These are phyloP conservation scores for Zoanthus solanderi DNA, from an alignment of 92 coral and sea anemone species.

Conservation along the genomic window DNA sequence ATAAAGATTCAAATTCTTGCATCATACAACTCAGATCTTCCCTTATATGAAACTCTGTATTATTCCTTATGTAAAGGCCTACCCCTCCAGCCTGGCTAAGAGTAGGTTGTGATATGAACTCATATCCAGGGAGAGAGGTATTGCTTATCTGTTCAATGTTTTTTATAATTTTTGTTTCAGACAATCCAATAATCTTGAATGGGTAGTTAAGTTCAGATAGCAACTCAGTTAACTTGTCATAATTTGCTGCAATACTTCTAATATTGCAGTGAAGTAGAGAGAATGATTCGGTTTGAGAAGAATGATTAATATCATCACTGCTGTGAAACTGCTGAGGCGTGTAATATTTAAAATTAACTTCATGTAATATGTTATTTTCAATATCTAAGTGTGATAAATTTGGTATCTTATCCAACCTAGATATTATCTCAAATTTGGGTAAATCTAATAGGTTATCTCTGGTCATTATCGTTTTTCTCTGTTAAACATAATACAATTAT, in stretches of 20 bases:
- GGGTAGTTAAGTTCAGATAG: conserved; percentile 38
- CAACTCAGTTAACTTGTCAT: conserved; percentile 46
- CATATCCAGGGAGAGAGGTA: conserved; percentile 53
- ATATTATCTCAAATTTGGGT: conserved; percentile 26
- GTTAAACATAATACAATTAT: too few species aligned
- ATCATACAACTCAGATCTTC: conserved; percentile 7
- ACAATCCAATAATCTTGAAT: conserved; percentile 53
- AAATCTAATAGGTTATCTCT: conserved; percentile 13
- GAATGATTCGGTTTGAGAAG: conserved; percentile 38
- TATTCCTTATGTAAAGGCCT: conserved; percentile 32
- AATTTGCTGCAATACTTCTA: conserved; percentile 20
- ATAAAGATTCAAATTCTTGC: too few species aligned
- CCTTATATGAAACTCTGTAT: conserved; percentile 15
- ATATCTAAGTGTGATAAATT: conserved; percentile 42
- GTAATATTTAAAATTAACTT: conserved; percentile 54
- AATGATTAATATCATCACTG: conserved; percentile 29
- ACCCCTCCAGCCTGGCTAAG: conserved; percentile 48
- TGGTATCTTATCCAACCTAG: conserved; percentile 1
- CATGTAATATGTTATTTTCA: conserved; percentile 39
- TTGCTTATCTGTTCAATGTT: conserved; percentile 37
- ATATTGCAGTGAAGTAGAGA: conserved; percentile 57
- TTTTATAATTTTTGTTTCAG: conserved; percentile 51
- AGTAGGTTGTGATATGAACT: conserved; percentile 48
- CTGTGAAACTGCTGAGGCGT: conserved; percentile 39
- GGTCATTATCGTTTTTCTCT: neutral